A percentile compares a stretch with the other conserved stretches of the same genome.
phyloP scores from a whole-genome alignment of 2,113 vertebrate genomes.

The Ranitomeya imitator region DNA sequence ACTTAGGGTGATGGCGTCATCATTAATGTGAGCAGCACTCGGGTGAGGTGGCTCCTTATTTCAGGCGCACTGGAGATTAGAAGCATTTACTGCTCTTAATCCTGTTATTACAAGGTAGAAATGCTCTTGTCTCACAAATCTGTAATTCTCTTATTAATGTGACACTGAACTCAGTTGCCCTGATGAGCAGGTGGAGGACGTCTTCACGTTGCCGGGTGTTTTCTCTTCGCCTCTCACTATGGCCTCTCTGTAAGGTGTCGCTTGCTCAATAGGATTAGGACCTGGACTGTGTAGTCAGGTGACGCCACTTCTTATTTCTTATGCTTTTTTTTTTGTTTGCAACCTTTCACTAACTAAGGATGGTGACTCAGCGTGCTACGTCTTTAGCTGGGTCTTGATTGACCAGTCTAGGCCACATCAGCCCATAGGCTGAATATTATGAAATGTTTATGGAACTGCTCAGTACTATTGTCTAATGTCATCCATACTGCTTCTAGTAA shows the following conservation, averaged over 20 bases:
- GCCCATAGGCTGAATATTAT: too few relatives aligned
- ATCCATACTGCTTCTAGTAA: too few relatives aligned
- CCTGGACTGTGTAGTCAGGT: neutral
- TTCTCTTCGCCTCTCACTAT: neutral
- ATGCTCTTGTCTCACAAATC: slow-evolving; percentile 5
- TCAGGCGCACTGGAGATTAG: neutral
- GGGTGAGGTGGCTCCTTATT: neutral
- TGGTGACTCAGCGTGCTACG: too few relatives aligned
- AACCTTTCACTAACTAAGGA: too few relatives aligned
- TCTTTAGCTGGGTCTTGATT: too few relatives aligned
- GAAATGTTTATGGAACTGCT: too few relatives aligned
- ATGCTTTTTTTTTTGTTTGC: neutral
- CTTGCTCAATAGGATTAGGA: neutral
- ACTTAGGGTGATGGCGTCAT: neutral
- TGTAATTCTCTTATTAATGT: slow-evolving; percentile 24
- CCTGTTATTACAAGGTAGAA: slow-evolving; percentile 29
- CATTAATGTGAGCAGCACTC: neutral
- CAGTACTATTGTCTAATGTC: too few relatives aligned
- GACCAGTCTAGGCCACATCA: too few relatives aligned
- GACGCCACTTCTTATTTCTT: neutral
- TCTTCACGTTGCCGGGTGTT: neutral
- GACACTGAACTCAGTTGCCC: slow-evolving; percentile 6
- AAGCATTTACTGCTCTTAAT: neutral
- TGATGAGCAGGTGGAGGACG: neutral
- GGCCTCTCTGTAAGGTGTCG: neutral